Evolutionary conservation across 2,797 vertebrate species (phyloP), one percentile per base, ranked within the genome.

Genomic region (Choloepus didactylus): DNA sequence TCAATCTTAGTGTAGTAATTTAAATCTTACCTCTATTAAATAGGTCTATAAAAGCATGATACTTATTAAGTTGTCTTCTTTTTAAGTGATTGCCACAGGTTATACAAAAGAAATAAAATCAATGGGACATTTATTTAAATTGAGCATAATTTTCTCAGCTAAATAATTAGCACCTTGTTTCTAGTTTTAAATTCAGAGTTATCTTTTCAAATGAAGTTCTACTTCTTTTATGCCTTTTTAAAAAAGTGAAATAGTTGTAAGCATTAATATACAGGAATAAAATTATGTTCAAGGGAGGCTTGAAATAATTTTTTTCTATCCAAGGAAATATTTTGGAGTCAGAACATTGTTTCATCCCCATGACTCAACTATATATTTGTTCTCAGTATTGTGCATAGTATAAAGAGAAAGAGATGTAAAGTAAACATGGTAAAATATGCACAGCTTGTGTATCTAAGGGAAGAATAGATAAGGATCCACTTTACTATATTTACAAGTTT

Each of bases 21-120:
- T 95, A 87, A 69, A 46, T 46, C 94, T 88, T 83, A 62, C 27
- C 2, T 75, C 31, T 31, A 60, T 41, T 91, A 80, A 96, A 76
- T 93, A 66, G 23, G 23, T 90, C 85, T 77, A 60, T 84, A 67
- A 88, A 94, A 27, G 0, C 72, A 73, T 84, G 66, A 9, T 89
- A 23, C 35, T 23, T 86, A 49, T 87, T 85, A 85, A 67, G 16
- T 46, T 83, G 14, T 89, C 83, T 89, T 84, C 49, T 70, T 82
- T 82, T 80, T 89, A 93, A 93, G 70, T 49, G 25, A 29, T 60
- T 56, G 23, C 31, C 15, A 72, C 11, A 1, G 56, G 18, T 25
- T 56, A 79, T 70, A 73, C 19, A 80, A 79, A 75, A 84, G 10
- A 64, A 75, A 75, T 27, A 73, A 89, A 92, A 86, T 2, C 10